Base-by-base conservation (phyloP, 1,140 invertebrate species). In the Zaprionus kolodkinae region DNA sequence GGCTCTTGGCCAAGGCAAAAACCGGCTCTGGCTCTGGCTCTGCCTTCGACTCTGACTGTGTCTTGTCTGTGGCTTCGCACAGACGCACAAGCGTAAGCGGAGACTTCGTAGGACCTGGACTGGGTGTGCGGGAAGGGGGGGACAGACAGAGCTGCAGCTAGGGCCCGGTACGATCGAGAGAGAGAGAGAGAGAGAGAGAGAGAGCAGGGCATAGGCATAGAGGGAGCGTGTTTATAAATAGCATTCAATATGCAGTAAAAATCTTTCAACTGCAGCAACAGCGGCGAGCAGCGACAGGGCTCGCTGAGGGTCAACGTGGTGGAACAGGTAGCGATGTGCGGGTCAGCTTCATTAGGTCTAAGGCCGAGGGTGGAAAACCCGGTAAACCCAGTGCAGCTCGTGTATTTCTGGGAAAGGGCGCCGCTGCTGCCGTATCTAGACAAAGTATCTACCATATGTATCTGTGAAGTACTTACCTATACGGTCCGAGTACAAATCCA, bases 181-280 rank as follows among this genome's bases (percentile, higher is more conserved):
- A 50, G 10, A 11, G 17, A 50, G 45, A 48, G 36, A 45, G 55
- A 30, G 52, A 59, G 52, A 25, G 52, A 45, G 63, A 15, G 17
- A 15, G 40, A 15, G 4, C 21, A 35, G 50, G 61, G 61, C 33
- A 27, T 33, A 63, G 61, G 61, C 3, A 35, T 27, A 4, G 6
- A 35, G 33, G 33, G 33, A 35, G 10, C 33, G 33, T 52, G 75
- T 88, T 88, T 88, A 88, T 89, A 88, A 88, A 88, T 88, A 88
- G 85, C 85, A 84, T 81, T 89, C 81, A 76, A 89, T 84, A 77
- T 86, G 77, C 79, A 75, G 80, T 83, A 69, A 88, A 88, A 87
- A 76, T 70, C 56, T 69, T 21, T 60, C 64, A 12, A 69, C 59
- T 48, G 57, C 72, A 78, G 76, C 76, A 30, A 61, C 78, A 80